phyloP scores from a whole-genome alignment of 2,113 vertebrate genomes.

The Phodopus roborovskii region DNA sequence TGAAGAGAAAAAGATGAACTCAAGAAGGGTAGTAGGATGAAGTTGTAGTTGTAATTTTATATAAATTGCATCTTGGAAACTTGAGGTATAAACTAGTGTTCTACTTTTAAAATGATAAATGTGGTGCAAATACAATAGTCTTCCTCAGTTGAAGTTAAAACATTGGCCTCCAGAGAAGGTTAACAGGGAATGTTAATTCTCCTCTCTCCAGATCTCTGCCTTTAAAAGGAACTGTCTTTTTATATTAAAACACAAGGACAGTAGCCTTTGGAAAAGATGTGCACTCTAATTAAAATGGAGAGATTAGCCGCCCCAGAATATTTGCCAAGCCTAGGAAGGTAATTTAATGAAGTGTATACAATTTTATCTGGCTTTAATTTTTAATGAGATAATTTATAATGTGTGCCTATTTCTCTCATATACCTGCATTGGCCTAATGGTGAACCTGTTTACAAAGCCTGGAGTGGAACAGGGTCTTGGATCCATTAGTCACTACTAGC shows the following conservation, averaged over 20 bases:
- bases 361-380: conserved; percentile 88
- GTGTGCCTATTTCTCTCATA: conserved; percentile 62
- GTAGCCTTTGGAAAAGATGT: conserved; percentile 87
- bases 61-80: neutral
- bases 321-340: conserved; percentile 86
- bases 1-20: neutral
- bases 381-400: conserved; percentile 86
- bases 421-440: conserved; percentile 60
- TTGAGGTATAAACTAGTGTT: neutral
- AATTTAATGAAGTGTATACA: conserved; percentile 89
- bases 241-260: conserved; percentile 86
- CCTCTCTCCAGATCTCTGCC: conserved; percentile 81
- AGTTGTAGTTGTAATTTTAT: neutral
- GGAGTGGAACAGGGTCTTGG: neutral
- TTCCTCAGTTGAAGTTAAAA: conserved; percentile 66
- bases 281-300: conserved; percentile 88
- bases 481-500: neutral
- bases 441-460: conserved; percentile 73
- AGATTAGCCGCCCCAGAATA: conserved; percentile 88
- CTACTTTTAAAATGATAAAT: conserved; percentile 61
- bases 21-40: neutral
- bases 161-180: conserved; percentile 77
- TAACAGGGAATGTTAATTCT: conserved; percentile 83
- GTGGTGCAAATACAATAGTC: conserved; percentile 29
- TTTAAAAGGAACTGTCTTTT: conserved; percentile 82